Percentiles rank a stretch among this genome's conserved stretches.
phyloP scores from a whole-genome alignment of 2,888 invertebrate genomes.

The Eilema sororculum region DNA sequence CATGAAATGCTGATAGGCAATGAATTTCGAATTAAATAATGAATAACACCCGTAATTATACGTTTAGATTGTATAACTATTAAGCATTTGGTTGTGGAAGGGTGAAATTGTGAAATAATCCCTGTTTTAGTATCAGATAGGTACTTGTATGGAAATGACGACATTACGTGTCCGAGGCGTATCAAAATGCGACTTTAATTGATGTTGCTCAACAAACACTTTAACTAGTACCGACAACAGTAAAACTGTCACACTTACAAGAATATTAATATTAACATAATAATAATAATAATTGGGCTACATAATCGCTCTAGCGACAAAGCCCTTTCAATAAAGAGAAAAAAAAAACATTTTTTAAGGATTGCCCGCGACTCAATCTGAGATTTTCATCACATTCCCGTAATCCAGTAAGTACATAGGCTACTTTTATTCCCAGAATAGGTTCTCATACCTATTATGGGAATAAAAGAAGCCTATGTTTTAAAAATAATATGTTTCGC shows the following conservation, averaged over 20 bases:
- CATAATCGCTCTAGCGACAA: too few species aligned
- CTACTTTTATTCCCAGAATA: too few species aligned
- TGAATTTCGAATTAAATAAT: slow-evolving; percentile 43
- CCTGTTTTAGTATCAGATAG: slow-evolving; percentile 63
- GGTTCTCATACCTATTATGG: too few species aligned
- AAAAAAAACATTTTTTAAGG: too few species aligned
- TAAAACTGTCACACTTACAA: slow-evolving; percentile 14
- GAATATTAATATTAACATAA: slow-evolving; percentile 15
- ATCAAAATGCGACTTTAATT: slow-evolving; percentile 85
- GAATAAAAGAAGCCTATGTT: too few species aligned
- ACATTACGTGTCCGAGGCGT: slow-evolving; percentile 72
- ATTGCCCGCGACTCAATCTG: neutral
- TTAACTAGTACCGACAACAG: slow-evolving; percentile 67
- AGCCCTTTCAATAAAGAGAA: too few species aligned
- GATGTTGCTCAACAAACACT: slow-evolving; percentile 75
- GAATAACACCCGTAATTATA: slow-evolving; percentile 50
- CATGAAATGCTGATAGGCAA: slow-evolving; percentile 31
- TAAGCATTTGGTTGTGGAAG: slow-evolving; percentile 39
- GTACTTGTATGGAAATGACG: slow-evolving; percentile 66
- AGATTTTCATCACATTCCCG: too few species aligned
- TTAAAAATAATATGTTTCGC: too few species aligned
- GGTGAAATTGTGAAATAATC: slow-evolving; percentile 53
- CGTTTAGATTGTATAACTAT: slow-evolving; percentile 48
- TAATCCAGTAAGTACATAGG: too few species aligned
- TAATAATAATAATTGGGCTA: too few species aligned